A percentile compares a stretch with the other conserved stretches of the same genome.
phyloP scores from a whole-genome alignment of 2,888 invertebrate genomes.

The Cremastinae sp. region DNA sequence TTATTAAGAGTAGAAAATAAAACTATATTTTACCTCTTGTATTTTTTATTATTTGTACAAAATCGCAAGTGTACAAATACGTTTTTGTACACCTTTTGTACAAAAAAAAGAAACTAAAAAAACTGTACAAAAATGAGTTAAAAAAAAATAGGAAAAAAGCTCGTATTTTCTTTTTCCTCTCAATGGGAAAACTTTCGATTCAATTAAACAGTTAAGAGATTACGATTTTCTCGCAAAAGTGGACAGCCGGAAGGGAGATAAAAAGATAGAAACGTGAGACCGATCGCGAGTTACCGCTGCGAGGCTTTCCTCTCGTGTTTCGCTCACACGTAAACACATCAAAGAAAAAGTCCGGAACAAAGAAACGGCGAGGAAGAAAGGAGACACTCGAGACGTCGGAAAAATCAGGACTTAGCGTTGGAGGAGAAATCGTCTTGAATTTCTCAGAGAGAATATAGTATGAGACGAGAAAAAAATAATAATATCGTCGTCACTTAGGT shows the following conservation, averaged over 20 bases:
- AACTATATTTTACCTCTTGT: no score
- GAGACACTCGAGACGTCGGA: slow-evolving; percentile 13
- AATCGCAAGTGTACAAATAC: no score
- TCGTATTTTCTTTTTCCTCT: no score
- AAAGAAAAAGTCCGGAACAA: slow-evolving; percentile 1
- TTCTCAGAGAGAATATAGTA: slow-evolving; percentile 29
- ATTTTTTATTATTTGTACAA: no score
- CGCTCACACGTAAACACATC: neutral
- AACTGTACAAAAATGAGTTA: no score
- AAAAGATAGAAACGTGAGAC: slow-evolving; percentile 26
- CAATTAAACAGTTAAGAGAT: slow-evolving; percentile 37
- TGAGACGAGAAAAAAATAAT: slow-evolving; percentile 64
- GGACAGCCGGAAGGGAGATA: slow-evolving; percentile 39
- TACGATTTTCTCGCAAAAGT: slow-evolving; percentile 21
- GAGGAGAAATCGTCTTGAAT: slow-evolving; percentile 36
- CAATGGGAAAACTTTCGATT: slow-evolving; percentile 42
- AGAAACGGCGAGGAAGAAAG: slow-evolving; percentile 12
- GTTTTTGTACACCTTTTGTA: no score
- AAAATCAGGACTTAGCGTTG: slow-evolving; percentile 48
- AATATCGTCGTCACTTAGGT: slow-evolving; percentile 67
- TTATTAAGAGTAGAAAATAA: no score
- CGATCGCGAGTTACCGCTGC: slow-evolving; percentile 38
- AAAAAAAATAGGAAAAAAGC: no score
- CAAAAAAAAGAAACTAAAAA: no score
- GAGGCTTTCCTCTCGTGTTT: neutral